These are phyloP conservation scores for Eurypyga helias DNA, from an alignment of 2,113 vertebrate species.

Conservation along the genomic window DNA sequence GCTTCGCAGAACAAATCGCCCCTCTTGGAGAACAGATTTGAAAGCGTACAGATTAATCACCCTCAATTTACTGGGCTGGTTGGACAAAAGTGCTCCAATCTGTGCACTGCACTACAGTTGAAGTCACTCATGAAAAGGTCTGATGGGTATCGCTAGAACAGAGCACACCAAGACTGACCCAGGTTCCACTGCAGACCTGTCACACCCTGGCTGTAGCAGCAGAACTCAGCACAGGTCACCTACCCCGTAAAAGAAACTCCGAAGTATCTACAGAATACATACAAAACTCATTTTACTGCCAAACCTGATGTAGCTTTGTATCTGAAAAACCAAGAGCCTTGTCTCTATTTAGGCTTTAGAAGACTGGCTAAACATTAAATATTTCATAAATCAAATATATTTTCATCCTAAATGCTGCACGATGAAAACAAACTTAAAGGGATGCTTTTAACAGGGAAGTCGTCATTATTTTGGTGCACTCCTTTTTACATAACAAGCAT, in stretches of 20 bases:
- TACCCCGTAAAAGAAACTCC: not conserved
- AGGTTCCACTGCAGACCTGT: not conserved
- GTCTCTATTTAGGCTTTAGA: not conserved
- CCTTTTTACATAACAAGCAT: not conserved
- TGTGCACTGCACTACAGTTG: not conserved
- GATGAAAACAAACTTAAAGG: not conserved
- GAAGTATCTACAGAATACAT: not conserved
- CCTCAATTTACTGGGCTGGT: not conserved
- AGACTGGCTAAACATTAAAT: not conserved
- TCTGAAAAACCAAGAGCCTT: not conserved
- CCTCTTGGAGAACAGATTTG: not conserved
- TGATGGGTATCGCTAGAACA: not conserved
- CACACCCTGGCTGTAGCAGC: not conserved
- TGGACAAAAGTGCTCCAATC: not conserved
- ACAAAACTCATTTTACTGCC: not conserved
- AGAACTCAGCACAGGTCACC: not conserved
- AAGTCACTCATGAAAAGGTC: not conserved
- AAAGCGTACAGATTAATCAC: not conserved
- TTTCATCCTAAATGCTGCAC: not conserved
- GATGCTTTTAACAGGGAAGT: not conserved
- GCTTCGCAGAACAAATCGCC: not conserved
- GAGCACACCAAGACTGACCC: not conserved
- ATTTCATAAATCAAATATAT: not conserved
- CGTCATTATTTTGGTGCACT: not conserved
- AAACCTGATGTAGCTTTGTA: not conserved